Base-by-base conservation (phyloP, 2,113 vertebrate species). In the Xiphophorus couchianus region DNA sequence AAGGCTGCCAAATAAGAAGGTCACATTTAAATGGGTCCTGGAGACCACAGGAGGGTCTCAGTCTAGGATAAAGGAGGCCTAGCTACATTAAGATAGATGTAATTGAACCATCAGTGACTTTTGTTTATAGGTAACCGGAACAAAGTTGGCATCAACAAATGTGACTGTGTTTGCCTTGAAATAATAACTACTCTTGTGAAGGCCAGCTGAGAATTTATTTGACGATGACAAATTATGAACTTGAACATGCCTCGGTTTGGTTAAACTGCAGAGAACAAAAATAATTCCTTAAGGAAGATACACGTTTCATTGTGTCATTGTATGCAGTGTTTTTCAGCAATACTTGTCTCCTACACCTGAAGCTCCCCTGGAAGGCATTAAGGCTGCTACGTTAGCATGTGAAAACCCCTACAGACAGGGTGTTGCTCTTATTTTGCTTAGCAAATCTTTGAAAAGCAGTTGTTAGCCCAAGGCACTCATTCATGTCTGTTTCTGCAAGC, bases 391-490 rank as follows among this genome's bases (percentile, higher is more conserved):
- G 65, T 80, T 78, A 67, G 62, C 58, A 82, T 75, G 82, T 71
- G 51, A 82, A 63, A 62, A 54, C 42, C 7, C 28, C 17, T 67
- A 60, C 30, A 27, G 27, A 73, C 27, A 71, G 66, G 84, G 74
- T 62, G 70, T 77, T 6, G 15, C 25, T 4, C 17, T 63, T 60
- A 63, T 69, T 73, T 78, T 73, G 28, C 73, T 73, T 71, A 60
- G 14, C 0, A 69, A 3, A 64, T 44, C 60, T 44, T 63, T 76
- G 28, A 76, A 66, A 78, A 77, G 61, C 25, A 4, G 14, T 51
- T 42, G 66, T 76, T 65, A 51, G 63, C 66, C 63, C 1, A 7
- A 60, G 35, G 74, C n/a, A 0, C 63, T 69, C 54, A 69, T 75
- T 42, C 22, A 58, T 39, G 8, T 69, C 30, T 68, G 61, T 67